Conservation (phyloP, 2,113 vertebrate genomes). For the Toxostoma redivivum region DNA sequence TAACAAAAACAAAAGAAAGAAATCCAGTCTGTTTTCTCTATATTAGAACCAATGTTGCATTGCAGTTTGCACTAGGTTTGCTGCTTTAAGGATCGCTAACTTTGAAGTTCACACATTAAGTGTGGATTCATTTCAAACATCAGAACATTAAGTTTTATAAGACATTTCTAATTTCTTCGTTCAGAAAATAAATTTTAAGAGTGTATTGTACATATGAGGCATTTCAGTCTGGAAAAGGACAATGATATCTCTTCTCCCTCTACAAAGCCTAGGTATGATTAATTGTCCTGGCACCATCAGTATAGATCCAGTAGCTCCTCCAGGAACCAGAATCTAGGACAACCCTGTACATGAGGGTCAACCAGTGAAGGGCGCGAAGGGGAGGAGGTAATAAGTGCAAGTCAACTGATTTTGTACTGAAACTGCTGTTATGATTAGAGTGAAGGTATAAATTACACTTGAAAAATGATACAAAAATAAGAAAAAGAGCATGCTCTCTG, state of each 20-base stretch:
- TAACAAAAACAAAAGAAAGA: not conserved
- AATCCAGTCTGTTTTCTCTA: constrained; percentile 12
- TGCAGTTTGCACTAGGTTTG: constrained; percentile 47
- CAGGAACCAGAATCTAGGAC: constrained; percentile 10
- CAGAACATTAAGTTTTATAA: not conserved
- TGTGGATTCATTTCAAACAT: not conserved
- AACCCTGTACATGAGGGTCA: not conserved
- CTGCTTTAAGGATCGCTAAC: not conserved
- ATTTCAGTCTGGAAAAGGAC: not conserved
- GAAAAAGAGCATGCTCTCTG: constrained; percentile 74
- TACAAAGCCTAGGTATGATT: not conserved
- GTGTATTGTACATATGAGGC: not conserved
- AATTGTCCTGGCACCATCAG: not conserved
- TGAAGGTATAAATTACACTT: constrained; percentile 74
- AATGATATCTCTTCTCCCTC: not conserved
- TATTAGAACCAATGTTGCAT: constrained; percentile 6
- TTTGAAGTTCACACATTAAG: not conserved
- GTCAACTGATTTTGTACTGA: constrained; percentile 3
- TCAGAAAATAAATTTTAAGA: not conserved
- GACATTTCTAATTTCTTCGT: not conserved
- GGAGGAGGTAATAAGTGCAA: constrained; percentile 2
- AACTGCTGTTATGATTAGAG: constrained; percentile 48
- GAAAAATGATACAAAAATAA: constrained; percentile 82
- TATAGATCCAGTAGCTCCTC: not conserved
- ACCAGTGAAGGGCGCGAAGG: not conserved